Conservation (phyloP, 2,888 invertebrate species). For the Ypsolopha sequella region DNA sequence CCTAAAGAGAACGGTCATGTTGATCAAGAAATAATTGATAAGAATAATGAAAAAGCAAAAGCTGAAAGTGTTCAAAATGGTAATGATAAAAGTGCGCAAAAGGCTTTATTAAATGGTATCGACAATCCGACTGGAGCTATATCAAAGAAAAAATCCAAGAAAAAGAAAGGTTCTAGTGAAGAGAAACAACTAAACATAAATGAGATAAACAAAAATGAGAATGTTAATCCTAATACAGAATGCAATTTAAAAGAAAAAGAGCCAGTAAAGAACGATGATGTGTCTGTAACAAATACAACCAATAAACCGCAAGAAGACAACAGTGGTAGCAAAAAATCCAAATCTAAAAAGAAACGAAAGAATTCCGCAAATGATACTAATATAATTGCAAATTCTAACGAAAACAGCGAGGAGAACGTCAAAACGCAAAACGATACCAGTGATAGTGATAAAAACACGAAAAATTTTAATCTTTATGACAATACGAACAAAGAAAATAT, state of each 20-base stretch:
- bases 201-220: neutral
- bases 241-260: neutral
- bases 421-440: conserved; percentile 7
- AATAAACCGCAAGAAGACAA: neutral
- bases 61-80: too few species aligned
- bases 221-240: neutral
- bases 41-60: too few species aligned
- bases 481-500: conserved; percentile 10
- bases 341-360: neutral
- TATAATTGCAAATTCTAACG: conserved; percentile 13
- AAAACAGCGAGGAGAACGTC: conserved; percentile 12
- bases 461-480: neutral
- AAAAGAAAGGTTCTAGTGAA: neutral
- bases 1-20: too few species aligned
- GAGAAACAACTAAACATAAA: neutral
- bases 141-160: too few species aligned
- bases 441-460: neutral
- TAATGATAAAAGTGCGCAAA: too few species aligned
- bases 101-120: too few species aligned
- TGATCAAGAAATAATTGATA: too few species aligned
- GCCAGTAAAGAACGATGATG: neutral
- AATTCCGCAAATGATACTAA: neutral
- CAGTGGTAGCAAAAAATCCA: neutral
- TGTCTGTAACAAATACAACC: neutral
- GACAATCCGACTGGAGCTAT: too few species aligned